A percentile compares a stretch with the other conserved stretches of the same genome.
Evolutionary conservation across 2,888 invertebrate genomes (phyloP).

Genomic region (Saturnia japonica): DNA sequence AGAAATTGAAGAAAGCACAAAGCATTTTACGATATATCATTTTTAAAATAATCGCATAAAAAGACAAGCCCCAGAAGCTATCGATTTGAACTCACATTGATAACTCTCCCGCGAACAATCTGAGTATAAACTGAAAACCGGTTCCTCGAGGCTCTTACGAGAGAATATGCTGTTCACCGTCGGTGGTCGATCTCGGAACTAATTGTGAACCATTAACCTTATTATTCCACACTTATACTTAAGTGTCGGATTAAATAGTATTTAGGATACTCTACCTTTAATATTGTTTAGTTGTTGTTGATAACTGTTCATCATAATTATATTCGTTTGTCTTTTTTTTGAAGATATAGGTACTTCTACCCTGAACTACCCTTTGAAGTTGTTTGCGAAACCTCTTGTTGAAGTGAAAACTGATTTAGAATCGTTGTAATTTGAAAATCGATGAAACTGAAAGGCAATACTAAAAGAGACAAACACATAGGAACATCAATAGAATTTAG

Average conservation of each 20-base stretch:
- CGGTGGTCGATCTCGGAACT: conserved; percentile 62
- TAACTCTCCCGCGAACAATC: conserved; percentile 1
- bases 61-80: not conserved
- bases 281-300: conserved; percentile 8
- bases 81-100: not conserved
- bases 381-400: too few species aligned
- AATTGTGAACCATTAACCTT: conserved; percentile 65
- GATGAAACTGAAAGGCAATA: too few species aligned
- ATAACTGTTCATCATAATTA: conserved; percentile 13
- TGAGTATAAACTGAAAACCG: conserved; percentile 41
- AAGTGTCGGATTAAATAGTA: conserved; percentile 13
- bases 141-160: conserved; percentile 37
- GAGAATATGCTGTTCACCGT: conserved; percentile 35
- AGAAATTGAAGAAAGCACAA: too few species aligned
- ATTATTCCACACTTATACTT: conserved; percentile 40
- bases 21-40: too few species aligned
- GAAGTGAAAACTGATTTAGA: too few species aligned
- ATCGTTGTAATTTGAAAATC: too few species aligned
- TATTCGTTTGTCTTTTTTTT: not conserved
- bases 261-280: conserved; percentile 9
- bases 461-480: too few species aligned
- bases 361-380: too few species aligned
- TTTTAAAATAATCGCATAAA: not conserved
- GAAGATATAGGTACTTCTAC: not conserved
- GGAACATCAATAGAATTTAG: too few species aligned